Conservation (phyloP, 2,888 invertebrate species). For the Iselma pallidipennis region DNA sequence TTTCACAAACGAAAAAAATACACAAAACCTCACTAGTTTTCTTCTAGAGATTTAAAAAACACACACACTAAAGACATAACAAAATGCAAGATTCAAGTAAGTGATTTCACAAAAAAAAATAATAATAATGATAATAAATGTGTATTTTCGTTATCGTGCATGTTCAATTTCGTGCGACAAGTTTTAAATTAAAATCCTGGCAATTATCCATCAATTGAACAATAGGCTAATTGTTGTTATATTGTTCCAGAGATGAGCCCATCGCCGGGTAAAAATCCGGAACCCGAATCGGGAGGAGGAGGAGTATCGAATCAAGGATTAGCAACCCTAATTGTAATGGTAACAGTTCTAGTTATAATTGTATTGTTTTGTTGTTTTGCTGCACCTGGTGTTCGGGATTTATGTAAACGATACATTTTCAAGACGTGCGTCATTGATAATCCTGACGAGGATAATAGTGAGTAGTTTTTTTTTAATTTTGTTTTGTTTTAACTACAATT, state of each 20-base stretch:
- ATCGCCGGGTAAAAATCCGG: conserved; percentile 21
- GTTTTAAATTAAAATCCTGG: background rate
- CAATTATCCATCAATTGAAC: background rate
- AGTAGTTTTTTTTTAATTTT: conserved; percentile 13
- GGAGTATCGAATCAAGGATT: conserved; percentile 53
- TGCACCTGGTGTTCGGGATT: conserved; percentile 60
- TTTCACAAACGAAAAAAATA: no score
- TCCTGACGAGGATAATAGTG: conserved; percentile 50
- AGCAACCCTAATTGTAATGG: conserved; percentile 61
- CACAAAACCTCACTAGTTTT: no score
- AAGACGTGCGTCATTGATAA: conserved; percentile 57
- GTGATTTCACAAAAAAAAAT: background rate
- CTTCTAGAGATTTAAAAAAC: no score
- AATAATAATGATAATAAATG: background rate
- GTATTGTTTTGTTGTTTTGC: conserved; percentile 64
- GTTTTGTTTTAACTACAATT: background rate
- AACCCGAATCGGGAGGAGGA: background rate
- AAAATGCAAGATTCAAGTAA: background rate
- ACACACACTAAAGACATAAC: no score
- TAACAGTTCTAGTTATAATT: conserved; percentile 61
- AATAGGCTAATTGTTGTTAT: background rate
- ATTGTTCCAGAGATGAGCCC: conserved; percentile 26
- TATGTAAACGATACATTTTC: conserved; percentile 55
- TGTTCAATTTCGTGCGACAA: background rate
- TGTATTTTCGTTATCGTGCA: background rate